phyloP scores from a whole-genome alignment of 2,113 vertebrate genomes.

The Grammomys dolichurus region DNA sequence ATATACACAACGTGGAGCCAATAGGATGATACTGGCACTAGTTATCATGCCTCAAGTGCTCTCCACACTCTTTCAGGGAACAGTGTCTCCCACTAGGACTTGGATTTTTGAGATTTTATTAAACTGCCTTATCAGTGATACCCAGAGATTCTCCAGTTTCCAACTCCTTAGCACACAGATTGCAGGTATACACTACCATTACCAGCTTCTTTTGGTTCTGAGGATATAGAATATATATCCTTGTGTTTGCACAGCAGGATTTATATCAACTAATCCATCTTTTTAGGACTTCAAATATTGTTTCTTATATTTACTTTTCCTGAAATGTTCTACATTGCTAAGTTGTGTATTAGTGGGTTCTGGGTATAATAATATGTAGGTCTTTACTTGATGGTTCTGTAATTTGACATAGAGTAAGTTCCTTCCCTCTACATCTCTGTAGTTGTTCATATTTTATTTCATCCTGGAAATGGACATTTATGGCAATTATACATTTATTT shows the following conservation, averaged over 20 bases:
- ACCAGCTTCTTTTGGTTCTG: background rate
- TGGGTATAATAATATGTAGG: background rate
- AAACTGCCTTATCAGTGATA: background rate
- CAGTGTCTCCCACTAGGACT: background rate
- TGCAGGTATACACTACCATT: background rate
- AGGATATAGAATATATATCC: background rate
- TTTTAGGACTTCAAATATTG: background rate
- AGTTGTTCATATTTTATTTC: background rate
- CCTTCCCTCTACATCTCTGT: background rate
- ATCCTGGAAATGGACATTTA: background rate
- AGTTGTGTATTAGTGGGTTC: background rate
- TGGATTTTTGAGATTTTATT: background rate
- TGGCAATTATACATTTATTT: background rate
- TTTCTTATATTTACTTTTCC: background rate
- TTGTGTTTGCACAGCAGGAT: background rate
- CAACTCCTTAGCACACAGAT: background rate
- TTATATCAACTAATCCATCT: background rate
- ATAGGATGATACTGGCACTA: background rate
- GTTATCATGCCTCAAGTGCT: background rate
- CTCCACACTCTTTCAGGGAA: background rate
- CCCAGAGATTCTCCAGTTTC: background rate
- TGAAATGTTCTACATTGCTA: background rate
- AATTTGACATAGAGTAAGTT: too few species aligned
- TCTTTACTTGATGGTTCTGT: too few species aligned
- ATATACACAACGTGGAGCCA: background rate